Conservation (phyloP, 2,797 vertebrate species). For the Scolopax bukidnonensis region DNA sequence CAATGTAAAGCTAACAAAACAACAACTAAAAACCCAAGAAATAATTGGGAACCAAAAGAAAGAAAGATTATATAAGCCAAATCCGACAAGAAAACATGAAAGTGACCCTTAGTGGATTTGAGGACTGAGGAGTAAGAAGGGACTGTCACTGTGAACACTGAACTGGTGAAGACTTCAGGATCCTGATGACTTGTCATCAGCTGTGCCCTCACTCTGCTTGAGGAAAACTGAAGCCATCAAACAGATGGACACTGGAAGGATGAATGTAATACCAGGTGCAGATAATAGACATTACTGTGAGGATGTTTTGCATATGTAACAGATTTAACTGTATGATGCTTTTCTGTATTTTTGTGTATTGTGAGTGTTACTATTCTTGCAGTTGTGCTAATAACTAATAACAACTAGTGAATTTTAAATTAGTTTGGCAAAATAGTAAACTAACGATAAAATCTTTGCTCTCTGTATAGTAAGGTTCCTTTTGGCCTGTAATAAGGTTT, state of each 20-base stretch:
- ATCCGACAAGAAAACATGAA: background rate
- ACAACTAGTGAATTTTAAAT: background rate
- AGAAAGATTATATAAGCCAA: background rate
- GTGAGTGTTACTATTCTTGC: background rate
- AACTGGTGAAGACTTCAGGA: background rate
- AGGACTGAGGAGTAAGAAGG: background rate
- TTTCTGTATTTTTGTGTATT: background rate
- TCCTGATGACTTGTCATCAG: background rate
- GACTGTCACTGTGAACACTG: fast-evolving
- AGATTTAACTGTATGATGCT: background rate
- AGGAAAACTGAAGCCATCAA: background rate
- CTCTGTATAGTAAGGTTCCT: fast-evolving
- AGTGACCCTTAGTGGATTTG: background rate
- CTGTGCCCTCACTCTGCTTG: background rate
- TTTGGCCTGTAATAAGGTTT: background rate
- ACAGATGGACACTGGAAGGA: background rate
- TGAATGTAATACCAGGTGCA: background rate
- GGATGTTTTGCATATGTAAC: background rate
- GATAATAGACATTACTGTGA: background rate
- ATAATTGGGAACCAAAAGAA: background rate
- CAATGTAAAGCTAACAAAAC: background rate
- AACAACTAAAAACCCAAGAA: background rate
- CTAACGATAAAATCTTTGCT: background rate
- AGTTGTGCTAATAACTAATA: background rate
- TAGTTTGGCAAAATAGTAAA: background rate